Evolutionary conservation across 2,113 vertebrate species (phyloP).

Genomic region (Ciconia boyciana): DNA sequence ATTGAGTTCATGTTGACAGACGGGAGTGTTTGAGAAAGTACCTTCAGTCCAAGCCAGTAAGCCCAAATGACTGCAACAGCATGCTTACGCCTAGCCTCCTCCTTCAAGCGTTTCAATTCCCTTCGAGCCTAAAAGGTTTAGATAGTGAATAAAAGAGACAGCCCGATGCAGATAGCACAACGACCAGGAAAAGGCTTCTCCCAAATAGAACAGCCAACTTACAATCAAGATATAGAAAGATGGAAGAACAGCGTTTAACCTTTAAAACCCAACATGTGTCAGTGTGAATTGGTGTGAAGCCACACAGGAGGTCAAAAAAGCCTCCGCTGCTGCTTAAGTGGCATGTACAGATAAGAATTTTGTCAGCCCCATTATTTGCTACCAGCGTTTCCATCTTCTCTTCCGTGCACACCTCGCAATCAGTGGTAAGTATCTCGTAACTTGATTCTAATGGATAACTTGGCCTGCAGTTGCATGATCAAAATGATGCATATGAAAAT

Average conservation of each 20-base stretch:
- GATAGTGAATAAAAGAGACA: constrained; percentile 77
- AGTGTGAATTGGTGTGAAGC: not conserved
- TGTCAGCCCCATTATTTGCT: not conserved
- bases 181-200: constrained; percentile 47
- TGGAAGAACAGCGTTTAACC: not conserved
- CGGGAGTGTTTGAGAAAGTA: constrained; percentile 73
- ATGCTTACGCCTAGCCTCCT: constrained; percentile 96
- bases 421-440: not conserved
- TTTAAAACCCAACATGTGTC: not conserved
- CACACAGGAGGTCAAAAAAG: not conserved
- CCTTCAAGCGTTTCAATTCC: constrained; percentile 97
- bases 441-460: not conserved
- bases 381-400: not conserved
- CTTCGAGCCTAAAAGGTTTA: constrained; percentile 93
- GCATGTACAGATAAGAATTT: not conserved
- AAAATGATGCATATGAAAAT: not conserved
- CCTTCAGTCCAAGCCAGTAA: constrained; percentile 99
- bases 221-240: not conserved
- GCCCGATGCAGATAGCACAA: constrained; percentile 72
- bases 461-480: not conserved
- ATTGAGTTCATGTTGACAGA: constrained; percentile 20
- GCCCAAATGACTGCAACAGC: constrained; percentile 99
- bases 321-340: not conserved
- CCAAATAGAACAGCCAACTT: constrained; percentile 42
- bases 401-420: not conserved